Percentiles rank a stretch among this genome's conserved stretches.
Conservation (phyloP, 1,140 invertebrate species). For the Drosophila kohkoa region DNA sequence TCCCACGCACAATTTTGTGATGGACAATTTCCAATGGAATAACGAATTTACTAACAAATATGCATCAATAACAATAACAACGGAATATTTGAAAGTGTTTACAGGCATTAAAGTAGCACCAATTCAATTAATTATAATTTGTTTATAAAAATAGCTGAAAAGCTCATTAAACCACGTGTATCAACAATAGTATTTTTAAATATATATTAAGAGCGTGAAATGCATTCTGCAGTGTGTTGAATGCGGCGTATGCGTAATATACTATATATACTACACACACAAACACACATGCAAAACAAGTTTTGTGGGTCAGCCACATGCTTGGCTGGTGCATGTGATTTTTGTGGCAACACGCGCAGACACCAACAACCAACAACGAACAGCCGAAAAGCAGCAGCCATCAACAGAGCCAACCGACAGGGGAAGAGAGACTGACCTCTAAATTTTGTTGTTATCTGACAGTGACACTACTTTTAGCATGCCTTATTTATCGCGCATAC, state of each 20-base stretch:
- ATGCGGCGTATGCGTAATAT: slow-evolving; percentile 36
- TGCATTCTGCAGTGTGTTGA: slow-evolving; percentile 3
- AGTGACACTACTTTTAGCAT: slow-evolving; percentile 55
- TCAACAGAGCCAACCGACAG: neutral
- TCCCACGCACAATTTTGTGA: too few species aligned
- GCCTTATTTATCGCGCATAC: slow-evolving; percentile 53
- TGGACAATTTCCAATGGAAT: too few species aligned
- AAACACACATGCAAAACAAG: slow-evolving; percentile 5
- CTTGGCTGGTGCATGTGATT: slow-evolving; percentile 23
- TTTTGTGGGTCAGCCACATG: slow-evolving; percentile 22
- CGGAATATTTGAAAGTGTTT: neutral
- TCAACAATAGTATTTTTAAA: neutral
- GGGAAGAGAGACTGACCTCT: slow-evolving; percentile 30
- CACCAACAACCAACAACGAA: neutral
- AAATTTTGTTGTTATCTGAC: slow-evolving; percentile 61
- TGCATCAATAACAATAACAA: too few species aligned
- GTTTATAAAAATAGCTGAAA: neutral
- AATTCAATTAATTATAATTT: neutral
- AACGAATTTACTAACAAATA: neutral
- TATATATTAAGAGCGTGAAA: neutral
- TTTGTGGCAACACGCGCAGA: slow-evolving; percentile 16
- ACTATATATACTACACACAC: neutral
- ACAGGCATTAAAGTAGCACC: neutral
- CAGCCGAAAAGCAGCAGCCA: neutral
- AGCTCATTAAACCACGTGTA: neutral